Evolutionary conservation across 2,888 invertebrate species (phyloP).

Genomic region (Catocala nupta): DNA sequence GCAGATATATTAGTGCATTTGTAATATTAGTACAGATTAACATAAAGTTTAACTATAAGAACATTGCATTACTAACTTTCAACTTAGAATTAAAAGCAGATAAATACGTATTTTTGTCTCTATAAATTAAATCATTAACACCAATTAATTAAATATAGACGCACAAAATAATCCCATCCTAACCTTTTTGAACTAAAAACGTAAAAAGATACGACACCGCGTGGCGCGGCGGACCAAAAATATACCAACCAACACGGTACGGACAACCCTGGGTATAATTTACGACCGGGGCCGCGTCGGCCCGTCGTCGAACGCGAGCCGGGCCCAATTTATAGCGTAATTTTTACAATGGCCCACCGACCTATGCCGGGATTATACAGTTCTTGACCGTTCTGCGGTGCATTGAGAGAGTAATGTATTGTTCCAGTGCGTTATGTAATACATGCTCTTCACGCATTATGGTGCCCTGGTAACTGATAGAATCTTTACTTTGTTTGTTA

Average conservation of each 20-base stretch:
- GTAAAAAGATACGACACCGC: constrained; percentile 15
- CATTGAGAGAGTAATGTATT: constrained; percentile 21
- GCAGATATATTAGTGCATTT: background rate
- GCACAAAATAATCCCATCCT: constrained; percentile 7
- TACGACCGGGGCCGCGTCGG: constrained; percentile 66
- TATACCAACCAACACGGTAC: constrained; percentile 1
- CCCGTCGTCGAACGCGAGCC: constrained; percentile 47
- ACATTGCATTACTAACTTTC: no score
- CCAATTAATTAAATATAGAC: constrained; percentile 7
- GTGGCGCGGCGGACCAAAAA: constrained; percentile 15
- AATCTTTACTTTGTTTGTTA: background rate
- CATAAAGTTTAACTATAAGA: no score
- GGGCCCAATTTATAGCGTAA: constrained; percentile 79
- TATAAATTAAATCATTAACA: constrained; percentile 10
- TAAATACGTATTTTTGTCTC: no score
- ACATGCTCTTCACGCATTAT: constrained; percentile 11
- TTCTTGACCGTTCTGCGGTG: constrained; percentile 42
- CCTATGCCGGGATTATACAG: constrained; percentile 63
- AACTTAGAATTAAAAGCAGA: no score
- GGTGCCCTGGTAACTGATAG: constrained; percentile 17
- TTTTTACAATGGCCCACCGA: constrained; percentile 79
- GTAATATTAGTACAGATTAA: no score
- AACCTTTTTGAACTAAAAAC: constrained; percentile 5
- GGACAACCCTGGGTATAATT: constrained; percentile 58
- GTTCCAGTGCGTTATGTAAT: constrained; percentile 12